Conservation (phyloP, 2,797 vertebrate genomes). For the Myotis vivesi region DNA sequence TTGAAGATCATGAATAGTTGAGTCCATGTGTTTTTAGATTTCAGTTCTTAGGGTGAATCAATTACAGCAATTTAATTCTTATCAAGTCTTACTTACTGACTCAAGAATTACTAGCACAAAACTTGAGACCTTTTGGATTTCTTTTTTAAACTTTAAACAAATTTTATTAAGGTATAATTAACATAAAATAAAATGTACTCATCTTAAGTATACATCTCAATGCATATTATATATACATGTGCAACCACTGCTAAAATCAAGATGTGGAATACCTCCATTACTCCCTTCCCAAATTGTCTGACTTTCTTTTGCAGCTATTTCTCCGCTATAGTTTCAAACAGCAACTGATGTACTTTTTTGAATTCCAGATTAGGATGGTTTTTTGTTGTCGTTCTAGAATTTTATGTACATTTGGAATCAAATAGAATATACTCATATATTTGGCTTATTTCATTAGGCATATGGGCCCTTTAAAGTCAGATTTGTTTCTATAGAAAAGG, state of each 20-base stretch:
- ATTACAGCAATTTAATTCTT: not conserved
- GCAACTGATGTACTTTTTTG: not conserved
- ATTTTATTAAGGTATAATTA: not conserved
- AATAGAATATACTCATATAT: not conserved
- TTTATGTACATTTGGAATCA: not conserved
- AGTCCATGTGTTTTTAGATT: not conserved
- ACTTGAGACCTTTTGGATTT: not conserved
- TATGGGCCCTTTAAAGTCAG: not conserved
- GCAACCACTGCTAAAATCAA: not conserved
- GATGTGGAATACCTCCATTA: not conserved
- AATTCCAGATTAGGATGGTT: not conserved
- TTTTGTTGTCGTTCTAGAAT: not conserved
- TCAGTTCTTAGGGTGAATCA: not conserved
- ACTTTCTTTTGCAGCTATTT: not conserved
- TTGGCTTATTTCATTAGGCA: not conserved
- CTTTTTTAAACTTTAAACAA: not conserved
- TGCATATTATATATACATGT: not conserved
- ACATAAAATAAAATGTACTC: not conserved
- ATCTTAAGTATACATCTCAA: not conserved
- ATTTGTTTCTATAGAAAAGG: not conserved
- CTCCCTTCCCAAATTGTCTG: rapidly evolving
- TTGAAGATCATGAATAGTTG: not conserved
- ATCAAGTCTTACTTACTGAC: not conserved
- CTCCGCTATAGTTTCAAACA: rapidly evolving
- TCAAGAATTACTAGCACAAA: not conserved